phyloP scores from a whole-genome alignment of 1,140 invertebrate genomes.

The Gonioctena quinquepunctata region DNA sequence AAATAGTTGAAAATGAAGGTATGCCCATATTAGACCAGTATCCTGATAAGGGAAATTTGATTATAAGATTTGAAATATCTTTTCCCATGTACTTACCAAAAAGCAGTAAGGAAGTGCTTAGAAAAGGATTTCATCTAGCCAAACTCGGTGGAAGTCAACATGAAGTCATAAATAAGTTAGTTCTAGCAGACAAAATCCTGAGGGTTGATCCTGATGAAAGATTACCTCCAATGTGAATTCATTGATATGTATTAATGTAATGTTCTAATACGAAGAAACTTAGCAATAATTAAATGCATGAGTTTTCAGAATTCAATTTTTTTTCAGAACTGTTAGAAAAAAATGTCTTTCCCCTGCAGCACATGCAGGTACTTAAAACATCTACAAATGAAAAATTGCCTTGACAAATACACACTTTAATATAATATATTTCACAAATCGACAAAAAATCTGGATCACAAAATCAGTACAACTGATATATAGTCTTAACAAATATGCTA shows the following conservation, averaged over 20 bases:
- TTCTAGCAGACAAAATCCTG: constrained; percentile 57
- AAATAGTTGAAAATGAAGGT: constrained; percentile 61
- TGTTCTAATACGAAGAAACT: too few species aligned
- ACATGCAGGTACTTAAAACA: neutral
- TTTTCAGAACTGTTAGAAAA: too few species aligned
- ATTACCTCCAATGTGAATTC: constrained; percentile 37
- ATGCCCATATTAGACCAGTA: constrained; percentile 60
- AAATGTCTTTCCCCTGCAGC: too few species aligned
- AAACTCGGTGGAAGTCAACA: constrained; percentile 43
- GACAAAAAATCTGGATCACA: too few species aligned
- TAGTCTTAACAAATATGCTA: constrained; percentile 66
- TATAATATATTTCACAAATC: too few species aligned
- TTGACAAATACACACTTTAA: too few species aligned
- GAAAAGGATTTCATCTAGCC: constrained; percentile 55
- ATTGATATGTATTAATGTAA: too few species aligned
- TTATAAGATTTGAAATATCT: constrained; percentile 61
- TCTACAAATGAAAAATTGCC: too few species aligned
- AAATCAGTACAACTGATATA: too few species aligned
- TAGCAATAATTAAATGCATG: too few species aligned
- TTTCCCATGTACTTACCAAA: constrained; percentile 62
- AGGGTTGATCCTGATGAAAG: constrained; percentile 51
- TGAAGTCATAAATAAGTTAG: constrained; percentile 56
- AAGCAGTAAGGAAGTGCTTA: constrained; percentile 57
- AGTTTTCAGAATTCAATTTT: too few species aligned
- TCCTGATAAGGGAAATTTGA: constrained; percentile 58